These are phyloP conservation scores for Alloplasta piceator DNA, from an alignment of 2,888 invertebrate species.

Conservation along the genomic window DNA sequence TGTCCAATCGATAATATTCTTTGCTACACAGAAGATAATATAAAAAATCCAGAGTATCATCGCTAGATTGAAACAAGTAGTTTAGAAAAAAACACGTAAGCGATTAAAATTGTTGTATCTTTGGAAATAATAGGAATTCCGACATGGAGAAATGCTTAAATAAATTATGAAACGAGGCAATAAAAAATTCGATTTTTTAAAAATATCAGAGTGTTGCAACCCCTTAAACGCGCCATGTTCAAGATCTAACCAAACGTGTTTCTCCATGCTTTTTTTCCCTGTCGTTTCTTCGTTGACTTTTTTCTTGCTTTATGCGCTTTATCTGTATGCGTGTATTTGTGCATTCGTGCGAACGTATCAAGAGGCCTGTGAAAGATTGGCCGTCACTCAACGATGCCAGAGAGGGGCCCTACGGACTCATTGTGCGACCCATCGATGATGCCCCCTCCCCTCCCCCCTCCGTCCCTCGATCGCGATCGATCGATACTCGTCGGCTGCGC, in stretches of 20 bases:
- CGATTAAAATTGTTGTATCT: no score
- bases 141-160: no score
- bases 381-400: slow-evolving; percentile 70
- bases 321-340: background rate
- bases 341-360: slow-evolving; percentile 14
- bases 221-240: slow-evolving; percentile 66
- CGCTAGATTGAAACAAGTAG: no score
- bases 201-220: no score
- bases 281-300: slow-evolving; percentile 15
- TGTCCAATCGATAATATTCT: no score
- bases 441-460: slow-evolving; percentile 12
- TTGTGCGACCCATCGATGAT: slow-evolving; percentile 59
- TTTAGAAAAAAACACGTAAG: no score
- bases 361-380: slow-evolving; percentile 69
- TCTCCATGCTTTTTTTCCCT: slow-evolving; percentile 14
- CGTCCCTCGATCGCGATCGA: slow-evolving; percentile 19
- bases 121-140: no score
- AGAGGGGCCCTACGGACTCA: slow-evolving; percentile 43
- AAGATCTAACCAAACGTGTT: slow-evolving; percentile 73
- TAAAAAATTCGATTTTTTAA: no score
- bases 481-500: background rate
- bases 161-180: no score
- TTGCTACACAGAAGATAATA: no score
- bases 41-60: no score
- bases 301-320: background rate